A percentile compares a stretch with the other conserved stretches of the same genome.
These are phyloP conservation scores for Ammodytes marinus DNA, from an alignment of 2,113 vertebrate species.

Conservation along the genomic window DNA sequence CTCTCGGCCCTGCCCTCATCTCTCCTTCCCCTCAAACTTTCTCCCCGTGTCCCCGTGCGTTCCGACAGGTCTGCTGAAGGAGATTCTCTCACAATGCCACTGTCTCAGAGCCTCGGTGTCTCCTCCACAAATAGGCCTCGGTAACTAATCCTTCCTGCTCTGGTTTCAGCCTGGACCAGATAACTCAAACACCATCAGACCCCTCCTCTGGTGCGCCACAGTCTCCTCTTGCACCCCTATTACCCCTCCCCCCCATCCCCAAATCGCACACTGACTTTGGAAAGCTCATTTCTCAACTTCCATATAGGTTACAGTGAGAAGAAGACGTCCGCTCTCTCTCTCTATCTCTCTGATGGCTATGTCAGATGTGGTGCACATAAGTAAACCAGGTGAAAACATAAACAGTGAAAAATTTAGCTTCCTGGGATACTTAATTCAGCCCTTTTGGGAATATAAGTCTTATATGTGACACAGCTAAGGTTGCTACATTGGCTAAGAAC, in stretches of 20 bases:
- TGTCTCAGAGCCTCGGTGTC: slow-evolving; percentile 84
- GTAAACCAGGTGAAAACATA: slow-evolving; percentile 15
- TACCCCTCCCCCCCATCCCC: slow-evolving; percentile 63
- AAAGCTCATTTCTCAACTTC: slow-evolving; percentile 76
- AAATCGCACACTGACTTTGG: slow-evolving; percentile 80
- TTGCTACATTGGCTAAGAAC: not conserved
- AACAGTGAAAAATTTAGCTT: not conserved
- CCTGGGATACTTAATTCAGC: no score
- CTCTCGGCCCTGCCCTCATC: slow-evolving; percentile 49
- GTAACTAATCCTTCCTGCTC: slow-evolving; percentile 83
- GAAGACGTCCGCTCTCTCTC: slow-evolving; percentile 39
- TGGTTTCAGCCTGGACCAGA: slow-evolving; percentile 84
- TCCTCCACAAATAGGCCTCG: slow-evolving; percentile 86
- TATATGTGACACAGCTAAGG: not conserved
- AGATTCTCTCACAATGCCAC: slow-evolving; percentile 82
- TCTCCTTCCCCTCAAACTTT: slow-evolving; percentile 59
- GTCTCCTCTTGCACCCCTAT: slow-evolving; percentile 68
- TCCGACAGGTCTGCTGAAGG: slow-evolving; percentile 75
- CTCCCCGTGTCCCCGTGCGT: slow-evolving; percentile 52
- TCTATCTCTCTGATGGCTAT: slow-evolving; percentile 19
- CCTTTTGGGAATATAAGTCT: no score
- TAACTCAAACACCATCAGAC: slow-evolving; percentile 68
- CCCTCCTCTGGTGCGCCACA: slow-evolving; percentile 65
- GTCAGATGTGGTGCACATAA: not conserved
- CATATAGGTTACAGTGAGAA: slow-evolving; percentile 75